These are phyloP conservation scores for Urocyon cinereoargenteus DNA, from an alignment of 2,797 vertebrate species.

Conservation along the genomic window DNA sequence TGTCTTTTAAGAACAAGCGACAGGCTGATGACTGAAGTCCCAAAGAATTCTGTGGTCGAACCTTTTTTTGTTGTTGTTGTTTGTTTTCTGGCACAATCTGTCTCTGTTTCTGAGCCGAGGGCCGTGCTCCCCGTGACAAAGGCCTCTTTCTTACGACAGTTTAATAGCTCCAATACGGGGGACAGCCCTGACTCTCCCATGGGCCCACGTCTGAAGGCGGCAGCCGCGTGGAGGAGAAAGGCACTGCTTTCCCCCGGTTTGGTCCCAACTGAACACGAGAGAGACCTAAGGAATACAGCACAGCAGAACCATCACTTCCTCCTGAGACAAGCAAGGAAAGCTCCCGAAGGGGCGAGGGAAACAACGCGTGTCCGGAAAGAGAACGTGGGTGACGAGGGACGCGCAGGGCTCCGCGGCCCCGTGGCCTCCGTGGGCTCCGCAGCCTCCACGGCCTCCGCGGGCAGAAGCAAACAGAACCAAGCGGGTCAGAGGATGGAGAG, in stretches of 20 bases:
- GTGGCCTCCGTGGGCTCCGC: background rate
- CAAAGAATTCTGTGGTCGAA: constrained; percentile 90
- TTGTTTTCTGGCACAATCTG: constrained; percentile 90
- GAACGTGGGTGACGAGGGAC: fast-evolving
- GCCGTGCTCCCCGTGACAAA: constrained; percentile 89
- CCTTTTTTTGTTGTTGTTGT: constrained; percentile 78
- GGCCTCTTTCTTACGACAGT: constrained; percentile 91
- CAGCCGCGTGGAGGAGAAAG: background rate
- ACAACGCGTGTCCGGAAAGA: fast-evolving
- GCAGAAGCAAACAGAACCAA: fast-evolving
- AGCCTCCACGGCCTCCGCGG: fast-evolving
- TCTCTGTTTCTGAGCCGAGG: constrained; percentile 90
- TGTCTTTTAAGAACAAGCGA: constrained; percentile 62
- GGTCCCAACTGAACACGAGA: background rate
- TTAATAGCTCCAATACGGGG: constrained; percentile 87
- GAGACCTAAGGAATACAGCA: background rate
- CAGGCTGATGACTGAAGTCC: constrained; percentile 87
- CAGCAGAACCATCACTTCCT: background rate
- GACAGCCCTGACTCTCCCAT: constrained; percentile 45
- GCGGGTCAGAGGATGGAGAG: fast-evolving
- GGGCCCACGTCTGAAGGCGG: background rate
- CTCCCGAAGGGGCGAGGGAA: background rate
- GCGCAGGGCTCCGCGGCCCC: fast-evolving
- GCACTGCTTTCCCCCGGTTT: background rate
- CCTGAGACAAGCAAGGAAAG: background rate